These are phyloP conservation scores for Zalophus californianus DNA, from an alignment of 2,797 vertebrate species.

Conservation along the genomic window DNA sequence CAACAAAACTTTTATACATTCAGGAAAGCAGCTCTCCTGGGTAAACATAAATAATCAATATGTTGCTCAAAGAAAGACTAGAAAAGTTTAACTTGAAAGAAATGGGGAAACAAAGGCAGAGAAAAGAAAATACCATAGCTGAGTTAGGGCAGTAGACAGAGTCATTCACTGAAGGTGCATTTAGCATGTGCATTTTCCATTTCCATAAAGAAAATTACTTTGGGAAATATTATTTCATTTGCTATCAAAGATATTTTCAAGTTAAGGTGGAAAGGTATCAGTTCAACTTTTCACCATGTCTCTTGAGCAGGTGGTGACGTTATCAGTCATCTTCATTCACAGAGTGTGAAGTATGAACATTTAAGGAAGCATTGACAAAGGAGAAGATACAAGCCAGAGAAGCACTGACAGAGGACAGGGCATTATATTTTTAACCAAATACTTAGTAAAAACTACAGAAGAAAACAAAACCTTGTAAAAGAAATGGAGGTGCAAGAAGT, in stretches of 20 bases:
- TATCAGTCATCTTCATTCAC: background rate
- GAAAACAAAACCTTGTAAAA: background rate
- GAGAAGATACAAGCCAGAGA: background rate
- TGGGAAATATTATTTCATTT: background rate
- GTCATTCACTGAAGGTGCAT: background rate
- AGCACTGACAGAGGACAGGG: background rate
- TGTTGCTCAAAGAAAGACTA: background rate
- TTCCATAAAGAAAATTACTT: background rate
- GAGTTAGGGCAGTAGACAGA: background rate
- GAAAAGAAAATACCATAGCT: background rate
- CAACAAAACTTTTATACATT: background rate
- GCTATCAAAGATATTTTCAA: background rate
- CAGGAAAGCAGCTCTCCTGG: background rate
- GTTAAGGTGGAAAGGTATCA: background rate
- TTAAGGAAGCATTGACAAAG: background rate
- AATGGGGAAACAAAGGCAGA: background rate
- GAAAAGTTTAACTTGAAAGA: background rate
- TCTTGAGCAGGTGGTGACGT: background rate
- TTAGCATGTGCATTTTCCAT: background rate
- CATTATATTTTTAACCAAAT: slow-evolving; percentile 32
- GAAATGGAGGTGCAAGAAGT: background rate
- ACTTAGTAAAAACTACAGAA: background rate
- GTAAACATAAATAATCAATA: background rate
- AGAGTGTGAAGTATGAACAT: background rate
- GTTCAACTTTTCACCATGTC: background rate